Base-by-base conservation (phyloP, 2,113 vertebrate genomes). In the Pelecanoides urinatrix region DNA sequence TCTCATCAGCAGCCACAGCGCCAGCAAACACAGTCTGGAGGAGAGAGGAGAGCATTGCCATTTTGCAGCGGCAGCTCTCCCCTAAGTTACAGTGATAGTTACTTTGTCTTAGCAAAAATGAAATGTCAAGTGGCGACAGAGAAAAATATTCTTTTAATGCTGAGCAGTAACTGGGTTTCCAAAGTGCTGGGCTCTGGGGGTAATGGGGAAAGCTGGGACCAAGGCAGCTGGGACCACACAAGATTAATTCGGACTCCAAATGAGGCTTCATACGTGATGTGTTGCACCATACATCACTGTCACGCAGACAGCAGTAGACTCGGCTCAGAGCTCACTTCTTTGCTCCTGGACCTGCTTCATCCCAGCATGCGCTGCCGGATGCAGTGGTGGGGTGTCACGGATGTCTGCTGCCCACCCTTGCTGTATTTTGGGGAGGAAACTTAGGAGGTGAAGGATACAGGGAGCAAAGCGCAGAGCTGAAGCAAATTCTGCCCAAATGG, bases 71-170 rank as follows among this genome's bases (percentile, higher is more conserved):
- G 67, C 68, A 52, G 87, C 71, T 65, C 32, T 61, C 59, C 44
- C 27, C n/a, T 5, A 12, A 61, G 61, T 82, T 12, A 6, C 65
- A 23, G 61, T 7, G 16, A 68, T 49, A 75, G 93, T 93, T 79
- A 71, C 95, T 95, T 93, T 86, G 93, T 93, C 95, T 95, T 83
- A 4, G 56, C 67, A 56, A 83, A 91, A 96, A 83, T 52, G 71
- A 91, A 91, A 79, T 58, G 91, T 93, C 95, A 93, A 79, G 36
- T 8, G 66, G 36, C 0, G 80, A 89, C 76, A 75, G 75, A 89
- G 93, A 95, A 86, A 71, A 96, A 93, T 83, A 40, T 10, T 79
- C 91, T 25, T 56, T 66, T 82, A 70, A 83, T 38, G 76, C 76
- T 50, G 67, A 89, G 72, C 85, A 58, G 76, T 75, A 71, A 65